phyloP scores from a whole-genome alignment of 2,113 vertebrate genomes.

The Butorides virescens region DNA sequence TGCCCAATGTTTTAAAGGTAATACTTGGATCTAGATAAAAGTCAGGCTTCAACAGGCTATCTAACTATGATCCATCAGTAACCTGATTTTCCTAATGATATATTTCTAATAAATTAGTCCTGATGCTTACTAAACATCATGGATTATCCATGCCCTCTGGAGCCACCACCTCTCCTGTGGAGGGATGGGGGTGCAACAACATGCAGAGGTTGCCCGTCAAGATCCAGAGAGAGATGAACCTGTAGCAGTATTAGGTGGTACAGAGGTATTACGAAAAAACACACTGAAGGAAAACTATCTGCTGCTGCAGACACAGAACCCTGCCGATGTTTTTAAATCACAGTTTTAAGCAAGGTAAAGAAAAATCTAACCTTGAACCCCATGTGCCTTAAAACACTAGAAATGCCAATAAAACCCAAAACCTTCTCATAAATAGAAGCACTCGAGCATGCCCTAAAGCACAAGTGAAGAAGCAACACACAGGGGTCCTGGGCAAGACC shows the following conservation, averaged over 20 bases:
- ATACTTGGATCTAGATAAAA: neutral
- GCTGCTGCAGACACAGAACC: neutral
- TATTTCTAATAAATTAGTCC: neutral
- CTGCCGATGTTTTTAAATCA: neutral
- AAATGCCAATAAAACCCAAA: neutral
- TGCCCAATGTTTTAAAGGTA: neutral
- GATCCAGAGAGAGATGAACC: neutral
- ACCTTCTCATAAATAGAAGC: neutral
- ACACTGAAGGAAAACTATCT: neutral
- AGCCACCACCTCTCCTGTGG: neutral
- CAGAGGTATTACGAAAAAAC: neutral
- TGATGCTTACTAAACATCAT: neutral
- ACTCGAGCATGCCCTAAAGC: neutral
- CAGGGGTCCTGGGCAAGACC: neutral
- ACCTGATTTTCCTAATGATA: neutral
- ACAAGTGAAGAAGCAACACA: neutral
- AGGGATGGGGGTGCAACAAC: neutral
- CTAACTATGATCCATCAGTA: neutral
- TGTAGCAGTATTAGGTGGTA: neutral
- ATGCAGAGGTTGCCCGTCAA: neutral
- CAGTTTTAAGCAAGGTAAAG: neutral
- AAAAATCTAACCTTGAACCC: neutral
- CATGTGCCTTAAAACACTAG: neutral
- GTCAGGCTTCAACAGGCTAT: neutral
- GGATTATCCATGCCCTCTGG: neutral